These are phyloP conservation scores for Drosophila pseudotakahashii DNA, from an alignment of 2,888 invertebrate species.

Conservation along the genomic window DNA sequence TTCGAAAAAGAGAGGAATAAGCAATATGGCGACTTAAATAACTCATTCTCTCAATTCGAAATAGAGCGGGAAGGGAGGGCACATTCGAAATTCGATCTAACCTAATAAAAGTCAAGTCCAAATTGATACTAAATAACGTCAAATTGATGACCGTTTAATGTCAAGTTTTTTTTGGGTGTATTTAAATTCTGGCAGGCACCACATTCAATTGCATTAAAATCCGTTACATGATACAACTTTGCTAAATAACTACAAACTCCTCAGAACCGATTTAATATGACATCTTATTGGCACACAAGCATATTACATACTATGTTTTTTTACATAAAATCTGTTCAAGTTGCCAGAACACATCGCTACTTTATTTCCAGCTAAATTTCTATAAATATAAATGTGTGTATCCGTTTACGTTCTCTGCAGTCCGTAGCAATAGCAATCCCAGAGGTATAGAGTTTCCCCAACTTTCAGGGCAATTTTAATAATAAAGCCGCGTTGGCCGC, in stretches of 20 bases:
- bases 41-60: too few relatives aligned
- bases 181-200: too few relatives aligned
- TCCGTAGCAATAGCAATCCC: conserved; percentile 15
- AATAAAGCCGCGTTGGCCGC: conserved; percentile 43
- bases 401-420: conserved; percentile 11
- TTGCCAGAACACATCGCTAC: conserved; percentile 5
- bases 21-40: too few relatives aligned
- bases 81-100: too few relatives aligned
- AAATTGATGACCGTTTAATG: too few relatives aligned
- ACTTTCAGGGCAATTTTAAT: conserved; percentile 46
- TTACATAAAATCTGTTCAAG: conserved; percentile 22
- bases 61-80: too few relatives aligned
- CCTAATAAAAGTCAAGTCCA: too few relatives aligned
- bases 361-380: conserved; percentile 2
- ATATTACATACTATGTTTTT: not conserved
- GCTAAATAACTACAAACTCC: not conserved
- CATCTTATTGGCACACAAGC: conserved; percentile 5
- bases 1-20: too few relatives aligned
- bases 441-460: conserved; percentile 23
- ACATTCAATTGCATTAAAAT: too few relatives aligned
- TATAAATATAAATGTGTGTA: conserved; percentile 27
- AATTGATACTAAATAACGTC: too few relatives aligned
- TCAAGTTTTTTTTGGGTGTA: too few relatives aligned
- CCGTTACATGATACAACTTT: not conserved
- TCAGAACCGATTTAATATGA: not conserved